phyloP scores from a whole-genome alignment of 2,888 invertebrate genomes.

The Xanthostigma xanthostigma region DNA sequence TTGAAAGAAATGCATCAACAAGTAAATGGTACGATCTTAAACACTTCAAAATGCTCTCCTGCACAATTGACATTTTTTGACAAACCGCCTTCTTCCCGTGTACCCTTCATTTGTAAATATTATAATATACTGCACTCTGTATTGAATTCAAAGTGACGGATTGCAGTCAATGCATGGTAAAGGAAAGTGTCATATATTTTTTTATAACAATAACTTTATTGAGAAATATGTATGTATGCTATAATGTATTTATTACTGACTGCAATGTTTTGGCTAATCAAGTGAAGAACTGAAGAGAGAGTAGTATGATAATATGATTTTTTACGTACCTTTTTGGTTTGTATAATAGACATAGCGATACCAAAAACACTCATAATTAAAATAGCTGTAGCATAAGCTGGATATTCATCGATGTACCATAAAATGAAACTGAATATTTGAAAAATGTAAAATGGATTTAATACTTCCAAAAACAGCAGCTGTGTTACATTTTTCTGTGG shows the following conservation, averaged over 20 bases:
- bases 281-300: too few species aligned
- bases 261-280: too few species aligned
- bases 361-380: slow-evolving; percentile 71
- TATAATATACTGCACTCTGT: background rate
- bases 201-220: too few species aligned
- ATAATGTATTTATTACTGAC: too few species aligned
- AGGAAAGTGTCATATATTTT: background rate
- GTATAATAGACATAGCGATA: slow-evolving; percentile 66
- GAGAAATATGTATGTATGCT: too few species aligned
- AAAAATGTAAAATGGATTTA: slow-evolving; percentile 92
- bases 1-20: too few species aligned
- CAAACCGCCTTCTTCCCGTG: too few species aligned
- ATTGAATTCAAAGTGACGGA: background rate
- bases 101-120: too few species aligned
- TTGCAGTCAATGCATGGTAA: background rate
- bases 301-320: too few species aligned
- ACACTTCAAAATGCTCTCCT: too few species aligned
- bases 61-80: too few species aligned
- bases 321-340: slow-evolving; percentile 58
- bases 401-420: slow-evolving; percentile 80
- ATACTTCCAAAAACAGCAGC: slow-evolving; percentile 64
- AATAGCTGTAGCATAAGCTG: slow-evolving; percentile 77
- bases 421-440: slow-evolving; percentile 80
- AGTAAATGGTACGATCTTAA: too few species aligned
- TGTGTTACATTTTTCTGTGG: slow-evolving; percentile 59